Base-by-base conservation (phyloP, 2,888 invertebrate genomes). In the Melieria omissa region DNA sequence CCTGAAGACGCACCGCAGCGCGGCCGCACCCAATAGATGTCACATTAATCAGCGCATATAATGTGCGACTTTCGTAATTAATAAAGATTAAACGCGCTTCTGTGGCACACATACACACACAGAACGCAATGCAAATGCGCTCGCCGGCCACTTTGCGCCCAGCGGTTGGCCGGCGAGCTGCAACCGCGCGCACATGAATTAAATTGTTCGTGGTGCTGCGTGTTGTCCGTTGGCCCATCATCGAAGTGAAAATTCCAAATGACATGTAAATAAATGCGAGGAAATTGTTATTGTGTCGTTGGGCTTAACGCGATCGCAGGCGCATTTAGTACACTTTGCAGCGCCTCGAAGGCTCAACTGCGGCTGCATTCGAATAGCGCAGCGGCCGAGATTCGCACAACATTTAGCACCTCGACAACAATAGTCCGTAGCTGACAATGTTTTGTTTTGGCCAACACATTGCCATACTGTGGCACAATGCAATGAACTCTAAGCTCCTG, bases 61-160 rank as follows among this genome's bases (percentile, higher is more conserved):
- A 73, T 77, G 74, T 73, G 77, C 70, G 76, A 82, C 84, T 84
- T 82, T 79, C 80, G 84, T 82, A 84, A 84, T 84, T 84, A 84
- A 84, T 84, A 84, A 84, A 84, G 84, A 84, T 84, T 84, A 84
- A 84, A 80, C 69, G 73, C 71, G 71, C 71, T 71, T 70, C 73
- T 66, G 46, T 14, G 47, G 62, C 60, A 64, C 6, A 65, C 52
- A 54, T 52, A 47, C 6, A 14, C 29, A 16, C 47, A 55, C n/a
- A 14, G 8, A 57, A 1, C 41, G 41, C 67, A 67, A 65, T 61
- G 57, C 62, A 66, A 62, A 63, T 67, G 67, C 46, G 47, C 41
- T 1, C 61, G 4, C 44, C 65, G 47, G 54, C 52, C 29, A 41
- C 14, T 63, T 69, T 64, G 54, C 52, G 60, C 64, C 52, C 70